Evolutionary conservation across 2,888 invertebrate genomes (phyloP).

Genomic region (Zaprionus obscuricornis): DNA sequence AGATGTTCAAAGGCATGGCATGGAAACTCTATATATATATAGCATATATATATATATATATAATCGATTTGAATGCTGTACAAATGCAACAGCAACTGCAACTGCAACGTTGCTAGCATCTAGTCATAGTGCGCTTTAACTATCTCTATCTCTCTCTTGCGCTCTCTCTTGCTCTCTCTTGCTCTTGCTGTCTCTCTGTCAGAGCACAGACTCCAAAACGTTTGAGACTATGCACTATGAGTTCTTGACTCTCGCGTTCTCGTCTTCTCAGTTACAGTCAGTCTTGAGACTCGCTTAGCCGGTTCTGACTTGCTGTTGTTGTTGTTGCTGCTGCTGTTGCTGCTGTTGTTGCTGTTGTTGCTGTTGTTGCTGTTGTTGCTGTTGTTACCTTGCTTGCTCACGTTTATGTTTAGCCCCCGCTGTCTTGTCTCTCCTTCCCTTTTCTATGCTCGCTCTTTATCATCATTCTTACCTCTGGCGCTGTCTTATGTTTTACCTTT

Average conservation of each 20-base stretch:
- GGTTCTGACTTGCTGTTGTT: constrained; percentile 61
- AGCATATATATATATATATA: constrained; percentile 39
- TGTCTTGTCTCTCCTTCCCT: constrained; percentile 29
- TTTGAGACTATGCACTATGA: too few species aligned
- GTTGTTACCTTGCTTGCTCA: constrained; percentile 38
- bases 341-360: constrained; percentile 31
- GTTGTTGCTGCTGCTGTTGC: constrained; percentile 51
- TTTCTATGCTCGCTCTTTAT: constrained; percentile 24
- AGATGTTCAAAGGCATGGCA: too few species aligned
- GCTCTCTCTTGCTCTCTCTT: too few species aligned
- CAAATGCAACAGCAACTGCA: constrained; percentile 30
- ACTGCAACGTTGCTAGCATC: constrained; percentile 20
- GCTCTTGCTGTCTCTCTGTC: constrained; percentile 6
- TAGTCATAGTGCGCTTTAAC: background rate
- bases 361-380: constrained; percentile 49
- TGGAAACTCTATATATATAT: too few species aligned
- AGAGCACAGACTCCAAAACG: too few species aligned
- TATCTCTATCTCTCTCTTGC: background rate
- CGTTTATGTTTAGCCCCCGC: constrained; percentile 53
- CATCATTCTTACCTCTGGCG: constrained; percentile 18
- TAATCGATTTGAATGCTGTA: constrained; percentile 73
- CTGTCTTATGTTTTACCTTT: constrained; percentile 30
- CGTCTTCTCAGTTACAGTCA: constrained; percentile 13
- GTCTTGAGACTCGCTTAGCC: constrained; percentile 72
- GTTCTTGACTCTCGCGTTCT: constrained; percentile 16